Base-by-base conservation (phyloP, 2,888 invertebrate species). In the Temnothorax rugatulus region DNA sequence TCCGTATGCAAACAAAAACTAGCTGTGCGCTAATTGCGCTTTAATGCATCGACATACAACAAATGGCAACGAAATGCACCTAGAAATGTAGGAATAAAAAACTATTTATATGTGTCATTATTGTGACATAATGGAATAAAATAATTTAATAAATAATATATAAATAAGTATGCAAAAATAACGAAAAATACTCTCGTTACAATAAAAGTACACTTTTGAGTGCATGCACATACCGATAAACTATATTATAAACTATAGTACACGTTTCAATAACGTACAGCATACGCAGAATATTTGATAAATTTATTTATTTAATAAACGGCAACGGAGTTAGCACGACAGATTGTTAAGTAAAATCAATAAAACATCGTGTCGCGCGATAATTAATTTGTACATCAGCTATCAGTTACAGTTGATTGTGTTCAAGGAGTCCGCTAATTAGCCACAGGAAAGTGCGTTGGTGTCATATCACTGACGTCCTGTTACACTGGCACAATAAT, bases 401-500 rank as follows among this genome's bases (percentile, higher is more conserved):
- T 11, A 38, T 76, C 44, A 75, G 29, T 66, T 44, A 54, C 61
- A n/a, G 21, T 21, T 21, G 25, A 82, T 64, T 21, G 41, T 18
- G 63, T 29, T 44, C 54, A 50, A 52, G 41, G 41, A 29, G 21
- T 29, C 52, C 7, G 63, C 21, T 75, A 82, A 64, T 63, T 50
- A 64, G 18, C 15, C 18, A 25, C 15, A 74, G 61, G 7, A 74
- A 79, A 61, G 18, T 34, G 50, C 64, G 50, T 63, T 29, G 59
- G 74, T 61, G 38, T 54, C 41, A 52, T 9, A 41, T 87, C 68
- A 29, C 38, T 66, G 76, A 75, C 52, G 50, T 4, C 2, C n/a
- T 34, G 74, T 83, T 84, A 63, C 34, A 38, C 50, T 15, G 47
- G 52, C 21, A 25, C 29, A 82, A 88, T 79, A 88, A 86, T 88